Base-by-base conservation (phyloP, 2,888 invertebrate genomes). In the Watsonalla binaria region DNA sequence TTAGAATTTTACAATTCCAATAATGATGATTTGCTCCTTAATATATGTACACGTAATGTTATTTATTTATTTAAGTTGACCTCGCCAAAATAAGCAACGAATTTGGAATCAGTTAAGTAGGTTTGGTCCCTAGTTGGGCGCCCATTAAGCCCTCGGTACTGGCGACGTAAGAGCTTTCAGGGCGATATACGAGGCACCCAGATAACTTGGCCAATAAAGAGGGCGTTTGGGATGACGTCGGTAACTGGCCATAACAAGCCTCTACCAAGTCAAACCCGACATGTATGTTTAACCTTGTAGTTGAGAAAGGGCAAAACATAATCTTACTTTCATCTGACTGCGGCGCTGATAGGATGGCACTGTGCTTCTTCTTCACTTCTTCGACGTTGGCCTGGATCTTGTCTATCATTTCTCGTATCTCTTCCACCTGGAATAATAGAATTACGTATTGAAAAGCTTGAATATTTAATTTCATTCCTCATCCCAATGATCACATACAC, bases 281-380 rank as follows among this genome's bases (percentile, higher is more conserved):
- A 42, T 42, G 11, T 11, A 8, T 42, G 42, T 11, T 11, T 24
- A 24, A 24, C 4, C 24, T 42, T 11, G 42, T 42, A 42, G 42
- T 5, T 42, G 5, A 11, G 42, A 42, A 42, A 42, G 42, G 42
- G 42, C 11, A 42, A 6, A 37, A 37, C 8, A 37, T 37, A 37
- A 37, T 42, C 97, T 96, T 91, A 98, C 98, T 99, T 93, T 99
- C 99, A 93, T 99, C 99, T 86, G 98, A 98, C 87, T 98, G 98
- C 72, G 99, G 99, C 74, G 98, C 98, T 79, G 99, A 98, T 79
- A 99, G 93, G 83, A 99, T 99, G 91, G 98, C 97, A 92, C 99
- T 99, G 92, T 99, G 99, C 94, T 99, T 99, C 94, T 98, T 99
- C 94, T 99, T 99, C 61, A 99, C 99, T 88, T 99, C 99, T 84